A percentile compares a stretch with the other conserved stretches of the same genome.
phyloP scores from a whole-genome alignment of 2,888 invertebrate species.

The Lymantria monacha region DNA sequence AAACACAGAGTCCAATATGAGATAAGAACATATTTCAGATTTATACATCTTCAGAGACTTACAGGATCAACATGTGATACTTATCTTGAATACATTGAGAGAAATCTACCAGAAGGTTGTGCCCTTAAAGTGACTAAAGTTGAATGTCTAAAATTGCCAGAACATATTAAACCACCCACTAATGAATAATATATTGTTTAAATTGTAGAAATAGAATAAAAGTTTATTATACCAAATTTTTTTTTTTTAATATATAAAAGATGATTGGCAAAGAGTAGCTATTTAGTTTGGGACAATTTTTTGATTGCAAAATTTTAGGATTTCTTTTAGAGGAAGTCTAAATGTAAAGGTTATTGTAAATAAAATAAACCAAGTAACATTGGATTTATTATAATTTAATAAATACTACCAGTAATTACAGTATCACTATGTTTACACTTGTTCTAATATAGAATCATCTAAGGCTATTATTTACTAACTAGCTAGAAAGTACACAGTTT shows the following conservation, averaged over 20 bases:
- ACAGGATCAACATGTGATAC: conserved; percentile 98
- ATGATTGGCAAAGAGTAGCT: background rate
- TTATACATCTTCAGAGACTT: conserved; percentile 90
- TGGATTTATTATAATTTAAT: too few species aligned
- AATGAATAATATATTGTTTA: conserved; percentile 38
- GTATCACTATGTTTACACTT: too few species aligned
- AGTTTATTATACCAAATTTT: background rate
- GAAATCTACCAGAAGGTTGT: conserved; percentile 98
- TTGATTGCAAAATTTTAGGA: too few species aligned
- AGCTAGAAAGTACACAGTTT: too few species aligned
- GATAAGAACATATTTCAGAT: conserved; percentile 94
- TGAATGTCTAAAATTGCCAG: conserved; percentile 80
- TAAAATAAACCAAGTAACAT: too few species aligned
- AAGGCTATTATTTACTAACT: too few species aligned
- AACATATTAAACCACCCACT: conserved; percentile 76
- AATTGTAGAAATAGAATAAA: conserved; percentile 40
- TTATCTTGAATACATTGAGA: conserved; percentile 96
- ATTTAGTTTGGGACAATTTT: too few species aligned
- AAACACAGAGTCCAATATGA: conserved; percentile 98
- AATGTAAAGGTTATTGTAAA: too few species aligned
- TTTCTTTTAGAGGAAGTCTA: too few species aligned
- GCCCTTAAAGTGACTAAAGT: conserved; percentile 94
- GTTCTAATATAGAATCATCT: too few species aligned
- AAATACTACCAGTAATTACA: too few species aligned
- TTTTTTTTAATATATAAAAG: background rate